These are phyloP conservation scores for Prolemur simus DNA, from an alignment of 2,113 vertebrate species.

Conservation along the genomic window DNA sequence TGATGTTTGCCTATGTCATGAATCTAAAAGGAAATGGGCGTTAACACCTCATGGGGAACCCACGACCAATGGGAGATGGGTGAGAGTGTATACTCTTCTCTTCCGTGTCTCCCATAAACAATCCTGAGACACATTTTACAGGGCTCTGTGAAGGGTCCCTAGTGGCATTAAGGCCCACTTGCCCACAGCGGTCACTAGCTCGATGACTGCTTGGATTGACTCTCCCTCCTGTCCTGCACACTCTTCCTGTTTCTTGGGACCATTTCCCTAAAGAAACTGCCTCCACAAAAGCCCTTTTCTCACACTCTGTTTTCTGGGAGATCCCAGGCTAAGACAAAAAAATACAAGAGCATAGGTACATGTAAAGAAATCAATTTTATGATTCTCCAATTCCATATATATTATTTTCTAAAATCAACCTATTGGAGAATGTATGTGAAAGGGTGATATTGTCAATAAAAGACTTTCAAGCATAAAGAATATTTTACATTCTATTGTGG, in stretches of 20 bases:
- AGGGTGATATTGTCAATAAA: neutral
- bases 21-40: neutral
- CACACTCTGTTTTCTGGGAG: neutral
- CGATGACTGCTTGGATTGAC: neutral
- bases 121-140: neutral
- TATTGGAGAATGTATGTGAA: neutral
- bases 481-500: neutral
- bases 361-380: neutral
- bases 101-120: neutral
- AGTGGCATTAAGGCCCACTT: neutral
- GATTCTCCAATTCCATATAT: neutral
- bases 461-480: neutral
- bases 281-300: neutral
- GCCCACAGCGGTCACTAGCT: neutral
- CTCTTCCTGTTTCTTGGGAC: neutral
- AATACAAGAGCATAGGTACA: neutral
- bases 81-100: neutral
- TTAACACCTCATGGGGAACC: neutral
- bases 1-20: accelerated
- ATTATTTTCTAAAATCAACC: neutral
- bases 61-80: neutral
- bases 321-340: neutral
- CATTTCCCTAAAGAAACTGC: neutral
- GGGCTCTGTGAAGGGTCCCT: neutral
- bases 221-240: neutral